A percentile compares a stretch with the other conserved stretches of the same genome.
These are phyloP conservation scores for Agriopis marginaria DNA, from an alignment of 2,888 invertebrate genomes.

Conservation along the genomic window DNA sequence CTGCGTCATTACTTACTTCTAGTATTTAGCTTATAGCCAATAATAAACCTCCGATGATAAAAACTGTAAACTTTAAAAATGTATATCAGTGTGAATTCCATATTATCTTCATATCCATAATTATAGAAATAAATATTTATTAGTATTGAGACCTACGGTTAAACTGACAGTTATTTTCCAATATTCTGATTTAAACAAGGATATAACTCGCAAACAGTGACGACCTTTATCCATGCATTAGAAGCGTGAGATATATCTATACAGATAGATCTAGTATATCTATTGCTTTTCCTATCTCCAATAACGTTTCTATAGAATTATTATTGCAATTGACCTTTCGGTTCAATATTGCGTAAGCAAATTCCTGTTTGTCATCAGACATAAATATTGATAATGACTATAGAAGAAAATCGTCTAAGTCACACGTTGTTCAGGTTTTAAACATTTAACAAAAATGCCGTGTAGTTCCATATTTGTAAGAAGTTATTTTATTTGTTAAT, in stretches of 20 bases:
- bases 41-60: background rate
- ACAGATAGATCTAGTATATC: background rate
- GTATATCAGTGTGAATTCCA: background rate
- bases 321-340: slow-evolving; percentile 38
- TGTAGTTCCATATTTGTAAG: background rate
- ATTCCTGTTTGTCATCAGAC: slow-evolving; percentile 17
- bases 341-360: slow-evolving; percentile 30
- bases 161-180: background rate
- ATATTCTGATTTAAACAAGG: slow-evolving; percentile 16
- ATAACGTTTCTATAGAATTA: slow-evolving; percentile 50
- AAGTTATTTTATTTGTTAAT: background rate
- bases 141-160: too few relatives aligned
- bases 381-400: slow-evolving; percentile 1
- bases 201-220: slow-evolving; percentile 16
- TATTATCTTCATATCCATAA: background rate
- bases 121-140: too few relatives aligned
- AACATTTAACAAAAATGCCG: too few relatives aligned
- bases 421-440: background rate
- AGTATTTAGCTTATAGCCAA: background rate
- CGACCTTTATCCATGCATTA: slow-evolving; percentile 28
- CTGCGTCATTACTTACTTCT: background rate
- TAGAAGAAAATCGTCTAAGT: background rate
- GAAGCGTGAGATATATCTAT: slow-evolving; percentile 28
- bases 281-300: slow-evolving; percentile 44
- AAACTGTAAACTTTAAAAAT: background rate